A percentile compares a stretch with the other conserved stretches of the same genome.
Conservation (phyloP, 2,888 invertebrate genomes). For the Callimorpha dominula region DNA sequence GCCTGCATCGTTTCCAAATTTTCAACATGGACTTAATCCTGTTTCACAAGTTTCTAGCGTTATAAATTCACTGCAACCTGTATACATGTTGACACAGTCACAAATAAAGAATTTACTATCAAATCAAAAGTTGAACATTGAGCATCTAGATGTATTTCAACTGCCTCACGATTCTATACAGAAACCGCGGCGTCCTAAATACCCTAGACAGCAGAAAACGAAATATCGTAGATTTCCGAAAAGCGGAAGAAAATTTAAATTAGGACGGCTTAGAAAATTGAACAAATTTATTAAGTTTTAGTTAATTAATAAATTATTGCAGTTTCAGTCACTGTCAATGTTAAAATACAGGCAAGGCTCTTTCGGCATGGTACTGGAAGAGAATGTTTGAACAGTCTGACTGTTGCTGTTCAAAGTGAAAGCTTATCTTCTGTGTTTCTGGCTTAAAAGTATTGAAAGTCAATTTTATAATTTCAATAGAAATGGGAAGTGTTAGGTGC, state of each 20-base stretch:
- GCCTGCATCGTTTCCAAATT: slow-evolving; percentile 5
- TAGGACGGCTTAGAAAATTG: slow-evolving; percentile 35
- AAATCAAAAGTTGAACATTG: slow-evolving; percentile 74
- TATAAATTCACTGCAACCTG: slow-evolving; percentile 65
- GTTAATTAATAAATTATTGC: background rate
- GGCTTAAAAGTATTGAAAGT: too few species aligned
- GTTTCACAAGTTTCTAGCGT: slow-evolving; percentile 32
- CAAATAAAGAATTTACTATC: slow-evolving; percentile 74
- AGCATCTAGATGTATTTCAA: slow-evolving; percentile 75
- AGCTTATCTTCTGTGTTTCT: too few species aligned
- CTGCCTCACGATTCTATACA: slow-evolving; percentile 30
- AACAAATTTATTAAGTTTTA: slow-evolving; percentile 28
- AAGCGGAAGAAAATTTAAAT: slow-evolving; percentile 12
- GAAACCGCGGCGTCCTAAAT: slow-evolving; percentile 58
- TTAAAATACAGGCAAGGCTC: background rate
- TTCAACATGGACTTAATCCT: slow-evolving; percentile 16
- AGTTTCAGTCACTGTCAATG: background rate
- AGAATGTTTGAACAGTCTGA: too few species aligned
- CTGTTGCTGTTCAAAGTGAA: too few species aligned
- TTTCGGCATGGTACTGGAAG: background rate
- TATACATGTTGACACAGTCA: slow-evolving; percentile 76
- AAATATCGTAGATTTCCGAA: slow-evolving; percentile 35
- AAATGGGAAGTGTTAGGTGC: too few species aligned
- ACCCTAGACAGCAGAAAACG: slow-evolving; percentile 55
- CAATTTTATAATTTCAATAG: too few species aligned